Conservation (phyloP, 1,140 invertebrate species). For the Hetaerina americana region DNA sequence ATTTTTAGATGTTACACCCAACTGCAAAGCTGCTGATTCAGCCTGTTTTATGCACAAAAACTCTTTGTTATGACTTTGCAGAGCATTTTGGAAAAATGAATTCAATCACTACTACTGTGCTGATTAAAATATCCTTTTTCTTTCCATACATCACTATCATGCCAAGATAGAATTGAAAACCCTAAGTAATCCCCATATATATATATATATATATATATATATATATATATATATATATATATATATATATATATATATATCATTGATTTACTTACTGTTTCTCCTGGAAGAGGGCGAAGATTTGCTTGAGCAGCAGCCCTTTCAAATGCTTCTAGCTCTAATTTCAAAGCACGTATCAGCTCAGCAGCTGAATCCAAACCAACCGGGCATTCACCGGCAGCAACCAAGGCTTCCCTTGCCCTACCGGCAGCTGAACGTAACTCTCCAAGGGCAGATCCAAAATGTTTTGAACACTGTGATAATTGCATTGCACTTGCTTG, state of each 20-base stretch:
- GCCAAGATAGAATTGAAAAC: no score
- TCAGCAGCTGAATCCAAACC: constrained; percentile 33
- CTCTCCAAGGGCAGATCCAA: constrained; percentile 63
- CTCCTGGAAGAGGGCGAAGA: constrained; percentile 71
- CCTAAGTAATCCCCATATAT: neutral
- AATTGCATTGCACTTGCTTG: constrained; percentile 58
- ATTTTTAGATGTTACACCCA: constrained; percentile 52
- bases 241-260: neutral
- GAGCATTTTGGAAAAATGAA: no score
- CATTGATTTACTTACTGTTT: constrained; percentile 53
- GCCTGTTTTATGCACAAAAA: constrained; percentile 39
- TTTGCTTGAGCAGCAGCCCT: constrained; percentile 52
- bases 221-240: neutral
- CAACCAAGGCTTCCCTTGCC: constrained; percentile 74
- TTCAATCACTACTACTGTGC: no score
- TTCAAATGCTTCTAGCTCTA: constrained; percentile 69
- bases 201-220: neutral
- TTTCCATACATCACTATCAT: no score
- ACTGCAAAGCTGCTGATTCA: constrained; percentile 57
- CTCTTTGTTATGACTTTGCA: no score
- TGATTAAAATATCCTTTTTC: no score
- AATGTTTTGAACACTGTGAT: constrained; percentile 55
- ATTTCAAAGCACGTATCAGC: constrained; percentile 61
- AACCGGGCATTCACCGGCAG: constrained; percentile 50
- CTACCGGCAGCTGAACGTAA: constrained; percentile 66